Base-by-base conservation (phyloP, 2,888 invertebrate species). In the Diarsia mendica region DNA sequence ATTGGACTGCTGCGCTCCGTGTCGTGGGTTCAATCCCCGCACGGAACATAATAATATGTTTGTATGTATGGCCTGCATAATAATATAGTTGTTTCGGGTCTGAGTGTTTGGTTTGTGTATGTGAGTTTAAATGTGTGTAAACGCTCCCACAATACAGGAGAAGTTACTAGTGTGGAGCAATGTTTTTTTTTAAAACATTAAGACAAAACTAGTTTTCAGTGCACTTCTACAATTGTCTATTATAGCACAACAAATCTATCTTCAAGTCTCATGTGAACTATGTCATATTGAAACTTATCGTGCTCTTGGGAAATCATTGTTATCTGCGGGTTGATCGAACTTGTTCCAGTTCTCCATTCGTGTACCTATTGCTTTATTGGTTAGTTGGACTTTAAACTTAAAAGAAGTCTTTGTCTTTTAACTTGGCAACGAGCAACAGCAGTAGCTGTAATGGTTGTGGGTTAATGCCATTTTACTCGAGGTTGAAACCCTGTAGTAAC, bases 271-370 rank as follows among this genome's bases (percentile, higher is more conserved):
- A 58, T 48, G 64, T 76, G 70, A 71, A 63, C 66, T 18, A 60
- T 67, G 48, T 63, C 71, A 73, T 64, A 83, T 80, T 77, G 68
- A 67, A 78, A 78, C 81, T 51, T 75, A 83, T 84, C 39, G 49
- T 2, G 28, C 84, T 65, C 83, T 0, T 3, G 84, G 84, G 83
- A 84, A 83, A 83, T 83, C 78, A 66, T 3, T 3, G 46, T 23
- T 64, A 58, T 64, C 73, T 60, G 78, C 44, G 72, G 39, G 1
- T 63, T 63, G 78, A 75, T 84, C 53, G 58, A 80, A 72, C 73
- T n/a, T 18, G 46, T 67, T 39, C 49, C 13, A 60, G 46, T 51
- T 53, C 46, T 51, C 51, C 9, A 53, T 44, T 53, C 51, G 39
- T 23, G 64, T 51, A 51, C 28, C n/a, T 69, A 83, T 79, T 83